Conservation (phyloP, 2,797 vertebrate genomes). For the Perodicticus potto region DNA sequence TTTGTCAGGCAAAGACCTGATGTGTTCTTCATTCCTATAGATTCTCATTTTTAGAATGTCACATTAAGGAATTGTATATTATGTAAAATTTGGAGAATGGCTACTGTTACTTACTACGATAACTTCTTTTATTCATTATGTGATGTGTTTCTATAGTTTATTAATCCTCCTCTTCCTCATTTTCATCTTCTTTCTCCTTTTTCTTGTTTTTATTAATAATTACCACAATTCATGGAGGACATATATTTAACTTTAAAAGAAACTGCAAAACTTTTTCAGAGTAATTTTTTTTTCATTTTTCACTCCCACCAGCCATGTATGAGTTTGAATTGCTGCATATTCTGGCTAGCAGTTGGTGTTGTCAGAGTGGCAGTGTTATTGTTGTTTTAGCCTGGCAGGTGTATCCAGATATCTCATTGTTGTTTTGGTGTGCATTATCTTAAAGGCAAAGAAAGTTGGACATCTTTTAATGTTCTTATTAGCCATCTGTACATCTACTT, state of each 20-base stretch:
- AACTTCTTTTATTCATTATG: not conserved
- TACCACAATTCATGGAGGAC: not conserved
- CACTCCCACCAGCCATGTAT: not conserved
- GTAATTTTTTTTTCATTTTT: not conserved
- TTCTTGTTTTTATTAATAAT: not conserved
- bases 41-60: not conserved
- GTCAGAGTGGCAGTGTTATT: not conserved
- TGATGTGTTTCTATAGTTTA: not conserved
- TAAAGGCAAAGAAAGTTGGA: not conserved
- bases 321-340: not conserved
- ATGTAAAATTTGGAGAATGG: not conserved
- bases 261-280: not conserved
- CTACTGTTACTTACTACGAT: not conserved
- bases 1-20: not conserved
- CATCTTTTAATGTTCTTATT: not conserved
- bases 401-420: not conserved
- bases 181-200: too few species aligned
- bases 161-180: not conserved
- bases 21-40: not conserved
- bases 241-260: not conserved
- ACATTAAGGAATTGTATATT: not conserved
- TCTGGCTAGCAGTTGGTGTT: not conserved
- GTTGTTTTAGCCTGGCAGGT: not conserved
- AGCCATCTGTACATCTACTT: not conserved
- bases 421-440: not conserved